These are phyloP conservation scores for Eremobia ochroleuca DNA, from an alignment of 2,888 invertebrate species.

Conservation along the genomic window DNA sequence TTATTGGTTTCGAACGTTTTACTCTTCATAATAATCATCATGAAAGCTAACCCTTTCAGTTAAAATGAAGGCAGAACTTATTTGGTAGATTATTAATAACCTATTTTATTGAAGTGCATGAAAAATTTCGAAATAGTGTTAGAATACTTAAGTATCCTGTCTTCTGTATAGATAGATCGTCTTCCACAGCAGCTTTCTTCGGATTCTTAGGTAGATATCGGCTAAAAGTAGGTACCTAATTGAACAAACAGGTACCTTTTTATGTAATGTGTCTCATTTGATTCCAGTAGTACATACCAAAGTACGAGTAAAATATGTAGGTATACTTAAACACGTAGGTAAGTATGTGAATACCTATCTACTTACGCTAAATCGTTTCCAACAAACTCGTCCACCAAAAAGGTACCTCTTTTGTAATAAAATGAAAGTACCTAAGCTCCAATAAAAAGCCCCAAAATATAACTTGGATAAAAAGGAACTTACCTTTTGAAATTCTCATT, in stretches of 20 bases:
- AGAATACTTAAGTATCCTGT: not conserved
- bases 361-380: slow-evolving; percentile 18
- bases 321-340: not conserved
- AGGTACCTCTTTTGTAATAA: slow-evolving; percentile 31
- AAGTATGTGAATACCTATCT: not conserved
- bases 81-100: not conserved
- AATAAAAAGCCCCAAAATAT: slow-evolving; percentile 35
- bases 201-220: not conserved
- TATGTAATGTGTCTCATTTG: not conserved
- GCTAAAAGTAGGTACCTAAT: not conserved
- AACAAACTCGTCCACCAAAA: slow-evolving; percentile 44
- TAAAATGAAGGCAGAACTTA: not conserved
- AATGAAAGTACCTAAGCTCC: slow-evolving; percentile 40
- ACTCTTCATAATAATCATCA: not conserved
- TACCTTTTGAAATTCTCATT: slow-evolving; percentile 83
- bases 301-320: not conserved
- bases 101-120: not conserved
- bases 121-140: not conserved
- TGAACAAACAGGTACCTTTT: not conserved
- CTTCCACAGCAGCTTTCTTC: not conserved
- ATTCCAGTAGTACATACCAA: too few species aligned
- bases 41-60: not conserved
- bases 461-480: slow-evolving; percentile 63
- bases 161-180: not conserved
- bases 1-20: not conserved